Conservation (phyloP, 1,140 invertebrate species). For the Trachymyrmex cornetzi region DNA sequence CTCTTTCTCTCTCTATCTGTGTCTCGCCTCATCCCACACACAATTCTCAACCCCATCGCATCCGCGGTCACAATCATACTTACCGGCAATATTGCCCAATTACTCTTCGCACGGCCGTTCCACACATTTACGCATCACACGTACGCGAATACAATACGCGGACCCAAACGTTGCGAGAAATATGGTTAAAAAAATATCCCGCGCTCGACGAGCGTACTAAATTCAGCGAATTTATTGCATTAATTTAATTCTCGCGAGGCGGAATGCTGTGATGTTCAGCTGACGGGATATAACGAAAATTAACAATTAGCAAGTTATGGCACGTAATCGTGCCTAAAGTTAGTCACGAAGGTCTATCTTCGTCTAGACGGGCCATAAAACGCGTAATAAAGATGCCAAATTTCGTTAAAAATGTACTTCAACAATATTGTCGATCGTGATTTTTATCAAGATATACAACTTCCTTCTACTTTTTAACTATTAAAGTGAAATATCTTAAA, state of each 20-base stretch:
- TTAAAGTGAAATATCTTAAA: not conserved
- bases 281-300: conserved; percentile 29
- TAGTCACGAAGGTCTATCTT: not conserved
- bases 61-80: conserved; percentile 55
- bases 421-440: not conserved
- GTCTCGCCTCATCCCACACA: not conserved
- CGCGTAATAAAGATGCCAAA: not conserved
- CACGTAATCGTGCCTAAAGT: not conserved
- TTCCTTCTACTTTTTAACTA: not conserved
- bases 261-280: not conserved
- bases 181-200: conserved; percentile 59
- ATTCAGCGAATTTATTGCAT: conserved; percentile 75
- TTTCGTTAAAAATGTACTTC: not conserved
- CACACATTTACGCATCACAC: conserved; percentile 67
- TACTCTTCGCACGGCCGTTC: conserved; percentile 68
- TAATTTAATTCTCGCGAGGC: conserved; percentile 44
- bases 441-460: not conserved
- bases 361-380: not conserved
- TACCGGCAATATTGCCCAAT: conserved; percentile 53
- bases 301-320: conserved; percentile 50
- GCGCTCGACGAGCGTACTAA: conserved; percentile 73
- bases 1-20: conserved; percentile 39
- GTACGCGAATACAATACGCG: conserved; percentile 26
- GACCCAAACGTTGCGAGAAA: conserved; percentile 41
- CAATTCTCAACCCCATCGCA: conserved; percentile 52